Percentiles rank a stretch among this genome's conserved stretches.
phyloP scores from a whole-genome alignment of 2,888 invertebrate species.

The Prosopocoilus inquinatus region DNA sequence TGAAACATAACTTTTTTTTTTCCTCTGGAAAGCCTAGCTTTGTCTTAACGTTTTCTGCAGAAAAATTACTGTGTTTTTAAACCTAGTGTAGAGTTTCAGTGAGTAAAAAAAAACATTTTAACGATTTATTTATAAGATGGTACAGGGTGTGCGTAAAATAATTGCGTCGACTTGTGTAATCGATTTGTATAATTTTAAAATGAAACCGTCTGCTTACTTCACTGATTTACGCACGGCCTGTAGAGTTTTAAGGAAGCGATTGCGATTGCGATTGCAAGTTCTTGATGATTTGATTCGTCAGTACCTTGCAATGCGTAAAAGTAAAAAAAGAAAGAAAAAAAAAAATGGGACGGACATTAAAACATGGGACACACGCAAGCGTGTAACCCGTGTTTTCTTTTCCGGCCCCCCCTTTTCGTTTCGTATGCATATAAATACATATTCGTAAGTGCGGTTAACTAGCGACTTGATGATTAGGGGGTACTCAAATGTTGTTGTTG shows the following conservation, averaged over 20 bases:
- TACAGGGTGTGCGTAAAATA: background rate
- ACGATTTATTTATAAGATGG: background rate
- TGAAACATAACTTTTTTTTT: slow-evolving; percentile 12
- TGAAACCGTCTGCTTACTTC: too few species aligned
- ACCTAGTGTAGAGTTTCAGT: slow-evolving; percentile 11
- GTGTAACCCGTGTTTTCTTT: too few species aligned
- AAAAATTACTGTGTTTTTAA: slow-evolving; percentile 5
- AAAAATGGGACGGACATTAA: slow-evolving; percentile 7
- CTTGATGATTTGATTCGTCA: too few species aligned
- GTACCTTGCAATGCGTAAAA: too few species aligned
- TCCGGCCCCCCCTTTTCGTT: too few species aligned
- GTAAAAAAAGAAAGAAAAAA: background rate
- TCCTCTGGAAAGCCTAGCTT: slow-evolving; percentile 5
- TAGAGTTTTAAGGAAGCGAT: background rate
- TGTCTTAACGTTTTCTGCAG: slow-evolving; percentile 10
- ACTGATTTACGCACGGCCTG: background rate
- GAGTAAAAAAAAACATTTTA: slow-evolving; percentile 13
- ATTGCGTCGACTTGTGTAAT: too few species aligned
- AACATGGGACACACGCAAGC: background rate
- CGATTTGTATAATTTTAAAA: too few species aligned
- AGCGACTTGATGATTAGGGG: slow-evolving; percentile 24
- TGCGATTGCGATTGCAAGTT: too few species aligned
- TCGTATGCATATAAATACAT: too few species aligned
- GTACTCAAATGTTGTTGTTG: slow-evolving; percentile 52
- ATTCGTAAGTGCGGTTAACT: slow-evolving; percentile 24